phyloP scores from a whole-genome alignment of 1,140 invertebrate genomes.

The Chrysopa pallens region DNA sequence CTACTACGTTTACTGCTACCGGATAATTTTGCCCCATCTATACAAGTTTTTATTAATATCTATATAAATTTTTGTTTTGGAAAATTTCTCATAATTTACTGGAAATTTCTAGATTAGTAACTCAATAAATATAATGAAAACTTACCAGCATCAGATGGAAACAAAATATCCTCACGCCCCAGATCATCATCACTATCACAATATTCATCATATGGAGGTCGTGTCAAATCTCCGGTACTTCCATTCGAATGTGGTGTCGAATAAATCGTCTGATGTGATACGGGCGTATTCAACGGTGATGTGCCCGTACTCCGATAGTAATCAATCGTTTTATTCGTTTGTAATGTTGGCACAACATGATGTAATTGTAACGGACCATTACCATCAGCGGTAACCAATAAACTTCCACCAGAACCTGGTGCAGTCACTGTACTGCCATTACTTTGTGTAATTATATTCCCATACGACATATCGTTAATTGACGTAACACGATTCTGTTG shows the following conservation, averaged over 20 bases:
- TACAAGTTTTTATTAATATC: background rate
- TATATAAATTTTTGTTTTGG: background rate
- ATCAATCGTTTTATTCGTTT: constrained; percentile 7
- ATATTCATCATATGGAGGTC: constrained; percentile 59
- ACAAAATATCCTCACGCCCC: constrained; percentile 69
- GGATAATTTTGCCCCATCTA: constrained; percentile 20
- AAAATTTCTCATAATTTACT: too few relatives aligned
- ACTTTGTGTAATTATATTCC: too few relatives aligned
- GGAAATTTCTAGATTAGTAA: too few relatives aligned
- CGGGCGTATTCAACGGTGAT: constrained; percentile 29
- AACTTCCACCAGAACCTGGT: background rate
- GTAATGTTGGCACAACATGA: constrained; percentile 11
- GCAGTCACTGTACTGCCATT: too few relatives aligned
- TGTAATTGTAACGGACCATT: constrained; percentile 6
- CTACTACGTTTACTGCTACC: constrained; percentile 76
- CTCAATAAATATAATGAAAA: constrained; percentile 11
- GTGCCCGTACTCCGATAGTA: constrained; percentile 24
- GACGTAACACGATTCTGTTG: background rate
- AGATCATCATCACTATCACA: constrained; percentile 79
- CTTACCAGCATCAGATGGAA: constrained; percentile 53
- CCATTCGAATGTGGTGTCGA: constrained; percentile 36
- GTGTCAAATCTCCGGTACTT: constrained; percentile 26
- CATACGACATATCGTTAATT: too few relatives aligned
- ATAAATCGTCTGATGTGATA: constrained; percentile 20
- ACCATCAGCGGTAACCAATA: background rate